A percentile compares a stretch with the other conserved stretches of the same genome.
Conservation (phyloP, 2,888 invertebrate species). For the Xiphydria camelus region DNA sequence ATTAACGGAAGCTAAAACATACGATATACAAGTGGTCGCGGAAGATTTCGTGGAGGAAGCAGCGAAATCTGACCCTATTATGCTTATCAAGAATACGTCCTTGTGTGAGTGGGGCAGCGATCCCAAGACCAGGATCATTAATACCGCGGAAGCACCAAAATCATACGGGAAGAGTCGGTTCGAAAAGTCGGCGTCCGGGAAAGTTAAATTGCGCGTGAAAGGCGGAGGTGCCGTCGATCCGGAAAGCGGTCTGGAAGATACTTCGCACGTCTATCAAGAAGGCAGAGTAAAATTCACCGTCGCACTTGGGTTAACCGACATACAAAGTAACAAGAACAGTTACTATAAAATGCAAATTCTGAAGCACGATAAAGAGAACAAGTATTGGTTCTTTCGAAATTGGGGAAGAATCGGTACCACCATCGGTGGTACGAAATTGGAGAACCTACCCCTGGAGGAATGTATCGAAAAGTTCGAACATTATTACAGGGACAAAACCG, state of each 20-base stretch:
- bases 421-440: slow-evolving; percentile 76
- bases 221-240: slow-evolving; percentile 91
- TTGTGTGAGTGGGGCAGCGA: slow-evolving; percentile 86
- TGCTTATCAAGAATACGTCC: slow-evolving; percentile 71
- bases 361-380: slow-evolving; percentile 68
- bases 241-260: slow-evolving; percentile 77
- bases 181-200: slow-evolving; percentile 63
- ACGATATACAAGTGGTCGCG: slow-evolving; percentile 80
- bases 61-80: slow-evolving; percentile 65
- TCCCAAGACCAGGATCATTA: slow-evolving; percentile 60
- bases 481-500: slow-evolving; percentile 76
- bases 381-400: slow-evolving; percentile 82
- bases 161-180: slow-evolving; percentile 67
- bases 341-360: slow-evolving; percentile 94
- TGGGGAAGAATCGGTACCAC: slow-evolving; percentile 98
- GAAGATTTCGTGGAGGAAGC: slow-evolving; percentile 74
- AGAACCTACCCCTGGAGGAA: slow-evolving; percentile 59
- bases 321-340: slow-evolving; percentile 86
- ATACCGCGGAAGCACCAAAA: slow-evolving; percentile 63
- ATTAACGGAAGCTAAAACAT: slow-evolving; percentile 68
- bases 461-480: slow-evolving; percentile 68
- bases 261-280: slow-evolving; percentile 76
- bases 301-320: slow-evolving; percentile 83
- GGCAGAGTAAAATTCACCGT: slow-evolving; percentile 71
- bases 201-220: slow-evolving; percentile 73